Evolutionary conservation across 2,113 vertebrate species (phyloP).

Genomic region (Carettochelys insculpta): DNA sequence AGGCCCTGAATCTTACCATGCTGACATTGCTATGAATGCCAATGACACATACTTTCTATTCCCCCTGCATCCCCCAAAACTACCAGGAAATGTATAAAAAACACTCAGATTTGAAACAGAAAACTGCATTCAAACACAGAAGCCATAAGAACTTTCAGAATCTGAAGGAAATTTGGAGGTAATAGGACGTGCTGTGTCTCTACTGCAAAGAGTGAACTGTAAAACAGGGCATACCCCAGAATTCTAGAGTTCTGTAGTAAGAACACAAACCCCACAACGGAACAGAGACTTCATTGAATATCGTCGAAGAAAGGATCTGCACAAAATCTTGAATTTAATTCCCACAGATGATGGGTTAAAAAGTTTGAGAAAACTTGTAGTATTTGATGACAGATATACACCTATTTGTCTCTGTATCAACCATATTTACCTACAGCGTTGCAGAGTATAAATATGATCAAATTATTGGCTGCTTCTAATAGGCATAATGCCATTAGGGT

Average conservation of each 20-base stretch:
- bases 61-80: not conserved
- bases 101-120: not conserved
- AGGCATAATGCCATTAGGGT: not conserved
- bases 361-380: not conserved
- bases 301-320: not conserved
- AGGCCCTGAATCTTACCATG: not conserved
- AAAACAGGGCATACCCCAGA: not conserved
- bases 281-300: not conserved
- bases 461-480: not conserved
- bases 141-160: not conserved
- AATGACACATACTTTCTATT: not conserved
- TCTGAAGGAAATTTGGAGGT: not conserved
- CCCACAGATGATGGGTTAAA: not conserved
- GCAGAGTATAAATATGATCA: not conserved
- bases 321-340: not conserved
- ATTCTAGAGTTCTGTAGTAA: not conserved
- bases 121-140: not conserved
- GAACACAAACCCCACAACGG: not conserved
- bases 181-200: not conserved
- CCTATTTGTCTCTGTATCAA: not conserved
- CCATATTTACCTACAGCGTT: not conserved
- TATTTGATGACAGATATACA: not conserved
- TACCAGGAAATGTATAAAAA: not conserved
- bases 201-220: not conserved
- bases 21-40: not conserved